Percentiles rank a stretch among this genome's conserved stretches.
Evolutionary conservation across 2,888 invertebrate genomes (phyloP).

Genomic region (Callyntrura guangdongensis): DNA sequence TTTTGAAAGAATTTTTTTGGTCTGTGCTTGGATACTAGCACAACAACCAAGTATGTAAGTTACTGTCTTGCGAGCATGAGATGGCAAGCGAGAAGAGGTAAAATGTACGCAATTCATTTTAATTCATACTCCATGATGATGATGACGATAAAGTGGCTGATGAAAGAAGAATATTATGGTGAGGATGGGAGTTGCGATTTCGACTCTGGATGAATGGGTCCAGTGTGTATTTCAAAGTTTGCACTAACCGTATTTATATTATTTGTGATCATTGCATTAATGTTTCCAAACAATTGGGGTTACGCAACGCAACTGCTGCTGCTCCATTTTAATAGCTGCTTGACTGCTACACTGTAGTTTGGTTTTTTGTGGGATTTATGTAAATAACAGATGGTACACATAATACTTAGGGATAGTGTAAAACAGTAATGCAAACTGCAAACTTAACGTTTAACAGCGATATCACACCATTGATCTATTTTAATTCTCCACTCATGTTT

Average conservation of each 20-base stretch:
- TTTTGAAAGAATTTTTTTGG: conserved; percentile 25
- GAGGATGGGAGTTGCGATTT: conserved; percentile 19
- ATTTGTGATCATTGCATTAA: neutral
- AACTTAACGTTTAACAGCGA: no score
- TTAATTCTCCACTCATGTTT: no score
- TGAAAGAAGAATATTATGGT: conserved; percentile 24
- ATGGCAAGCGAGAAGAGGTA: neutral
- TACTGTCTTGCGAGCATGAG: neutral
- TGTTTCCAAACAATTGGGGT: conserved; percentile 43
- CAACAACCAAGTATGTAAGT: neutral
- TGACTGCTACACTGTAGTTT: neutral
- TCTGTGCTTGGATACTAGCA: conserved; percentile 3
- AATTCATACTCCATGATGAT: conserved; percentile 2
- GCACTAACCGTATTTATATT: conserved; percentile 32
- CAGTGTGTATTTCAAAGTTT: neutral
- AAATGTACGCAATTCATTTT: neutral
- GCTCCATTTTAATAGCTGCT: neutral
- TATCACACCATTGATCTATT: no score
- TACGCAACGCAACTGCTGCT: conserved; percentile 45
- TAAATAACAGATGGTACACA: neutral
- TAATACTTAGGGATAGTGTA: neutral
- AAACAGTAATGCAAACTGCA: no score
- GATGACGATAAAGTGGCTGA: neutral
- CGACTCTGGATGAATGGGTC: conserved; percentile 29
- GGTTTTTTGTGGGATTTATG: neutral